These are phyloP conservation scores for Carposina sasakii DNA, from an alignment of 1,140 invertebrate species.

Conservation along the genomic window DNA sequence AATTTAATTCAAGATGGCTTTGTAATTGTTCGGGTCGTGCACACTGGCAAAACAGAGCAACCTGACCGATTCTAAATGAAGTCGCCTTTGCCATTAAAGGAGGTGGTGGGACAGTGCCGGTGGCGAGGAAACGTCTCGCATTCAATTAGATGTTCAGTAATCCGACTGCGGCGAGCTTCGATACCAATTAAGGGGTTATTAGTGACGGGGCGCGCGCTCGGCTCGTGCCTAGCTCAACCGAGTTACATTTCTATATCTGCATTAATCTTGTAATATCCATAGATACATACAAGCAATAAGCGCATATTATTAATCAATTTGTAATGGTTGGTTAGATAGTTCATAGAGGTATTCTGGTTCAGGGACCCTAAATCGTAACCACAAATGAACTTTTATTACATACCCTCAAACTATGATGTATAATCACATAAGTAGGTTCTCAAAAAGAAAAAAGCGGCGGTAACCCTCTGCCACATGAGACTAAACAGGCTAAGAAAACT, in stretches of 20 bases:
- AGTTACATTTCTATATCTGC: conserved; percentile 11
- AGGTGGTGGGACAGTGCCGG: conserved; percentile 20
- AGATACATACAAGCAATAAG: too few relatives aligned
- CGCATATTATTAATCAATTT: too few relatives aligned
- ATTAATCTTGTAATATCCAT: conserved; percentile 3
- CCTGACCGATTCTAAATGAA: conserved; percentile 64
- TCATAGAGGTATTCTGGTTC: too few relatives aligned
- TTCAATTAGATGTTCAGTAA: conserved; percentile 71
- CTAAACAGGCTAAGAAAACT: too few relatives aligned
- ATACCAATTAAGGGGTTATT: conserved; percentile 72
- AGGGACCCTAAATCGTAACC: too few relatives aligned
- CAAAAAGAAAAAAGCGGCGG: too few relatives aligned
- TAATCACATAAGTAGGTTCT: too few relatives aligned
- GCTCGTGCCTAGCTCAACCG: conserved; percentile 36
- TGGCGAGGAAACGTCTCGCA: conserved; percentile 56
- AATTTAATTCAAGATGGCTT: conserved; percentile 59
- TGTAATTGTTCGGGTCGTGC: conserved; percentile 49
- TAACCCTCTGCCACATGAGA: too few relatives aligned
- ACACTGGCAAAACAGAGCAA: conserved; percentile 53
- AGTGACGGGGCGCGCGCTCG: conserved; percentile 44
- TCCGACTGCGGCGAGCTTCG: conserved; percentile 66
- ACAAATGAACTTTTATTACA: too few relatives aligned
- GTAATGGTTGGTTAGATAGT: too few relatives aligned
- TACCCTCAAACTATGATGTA: too few relatives aligned
- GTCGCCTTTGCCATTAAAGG: conserved; percentile 40